These are phyloP conservation scores for Drosophila simulans DNA, from an alignment of 1,140 invertebrate genomes.

Conservation along the genomic window DNA sequence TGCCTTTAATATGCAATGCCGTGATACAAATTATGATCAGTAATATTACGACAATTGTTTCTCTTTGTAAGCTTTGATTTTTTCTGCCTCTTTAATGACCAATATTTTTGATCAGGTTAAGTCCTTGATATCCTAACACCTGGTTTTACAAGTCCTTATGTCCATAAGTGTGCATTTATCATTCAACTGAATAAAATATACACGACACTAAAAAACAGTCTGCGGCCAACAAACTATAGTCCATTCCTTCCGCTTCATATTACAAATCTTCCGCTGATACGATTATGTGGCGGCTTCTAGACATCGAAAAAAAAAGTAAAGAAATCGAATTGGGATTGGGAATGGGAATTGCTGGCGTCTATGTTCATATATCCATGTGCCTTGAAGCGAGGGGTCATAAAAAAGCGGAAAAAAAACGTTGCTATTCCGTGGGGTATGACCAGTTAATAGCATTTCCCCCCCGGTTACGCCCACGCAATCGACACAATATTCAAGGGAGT, in stretches of 20 bases:
- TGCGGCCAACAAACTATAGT: constrained; percentile 18
- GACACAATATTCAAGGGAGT: constrained; percentile 29
- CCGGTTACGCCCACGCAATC: constrained; percentile 45
- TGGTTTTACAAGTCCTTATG: not conserved
- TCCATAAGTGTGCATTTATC: not conserved
- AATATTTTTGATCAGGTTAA: not conserved
- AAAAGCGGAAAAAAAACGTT: constrained; percentile 29
- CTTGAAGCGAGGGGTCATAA: constrained; percentile 25
- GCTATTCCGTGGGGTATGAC: constrained; percentile 44
- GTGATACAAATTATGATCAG: not conserved
- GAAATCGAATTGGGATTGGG: constrained; percentile 16
- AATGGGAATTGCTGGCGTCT: constrained; percentile 7
- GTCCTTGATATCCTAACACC: not conserved
- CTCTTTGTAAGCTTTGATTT: not conserved
- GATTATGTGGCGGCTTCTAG: constrained; percentile 42
- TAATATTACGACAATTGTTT: too few relatives aligned
- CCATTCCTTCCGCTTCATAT: constrained; percentile 30
- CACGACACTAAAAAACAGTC: constrained; percentile 2
- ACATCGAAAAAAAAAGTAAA: constrained; percentile 7
- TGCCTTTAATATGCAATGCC: too few relatives aligned
- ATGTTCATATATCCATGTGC: constrained; percentile 17
- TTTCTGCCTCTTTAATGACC: not conserved
- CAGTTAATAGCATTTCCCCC: constrained; percentile 46
- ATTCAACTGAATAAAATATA: not conserved
- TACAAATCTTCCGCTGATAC: constrained; percentile 38